Evolutionary conservation across 2,888 invertebrate genomes (phyloP).

Genomic region (Polyommatus icarus): DNA sequence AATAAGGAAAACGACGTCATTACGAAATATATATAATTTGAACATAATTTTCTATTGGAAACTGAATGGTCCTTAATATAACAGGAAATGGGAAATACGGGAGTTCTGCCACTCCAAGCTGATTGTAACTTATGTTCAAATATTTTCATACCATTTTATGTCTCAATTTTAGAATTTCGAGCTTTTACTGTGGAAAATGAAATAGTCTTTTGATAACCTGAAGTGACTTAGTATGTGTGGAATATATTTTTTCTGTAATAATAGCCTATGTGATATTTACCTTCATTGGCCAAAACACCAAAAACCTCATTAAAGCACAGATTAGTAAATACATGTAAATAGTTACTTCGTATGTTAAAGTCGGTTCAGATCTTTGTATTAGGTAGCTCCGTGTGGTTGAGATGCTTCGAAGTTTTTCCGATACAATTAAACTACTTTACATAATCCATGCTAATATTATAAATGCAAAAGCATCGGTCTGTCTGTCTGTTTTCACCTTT

Average conservation of each 20-base stretch:
- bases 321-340: too few relatives aligned
- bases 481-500: too few relatives aligned
- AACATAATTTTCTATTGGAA: constrained; percentile 38
- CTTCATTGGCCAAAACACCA: too few relatives aligned
- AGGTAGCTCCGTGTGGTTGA: too few relatives aligned
- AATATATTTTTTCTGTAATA: neutral
- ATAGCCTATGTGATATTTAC: neutral
- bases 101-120: constrained; percentile 40
- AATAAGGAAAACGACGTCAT: constrained; percentile 21
- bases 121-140: constrained; percentile 37
- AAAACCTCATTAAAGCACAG: too few relatives aligned
- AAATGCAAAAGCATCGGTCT: too few relatives aligned
- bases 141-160: constrained; percentile 14
- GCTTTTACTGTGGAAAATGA: neutral
- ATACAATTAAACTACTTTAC: too few relatives aligned
- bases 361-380: too few relatives aligned
- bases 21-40: neutral
- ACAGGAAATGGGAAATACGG: constrained; percentile 40
- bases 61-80: constrained; percentile 39
- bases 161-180: constrained; percentile 11
- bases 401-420: too few relatives aligned
- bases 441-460: too few relatives aligned
- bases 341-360: too few relatives aligned
- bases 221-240: neutral
- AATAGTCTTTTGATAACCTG: neutral